Percentiles rank a stretch among this genome's conserved stretches.
Evolutionary conservation across 2,888 invertebrate species (phyloP).

Genomic region (Xestobium rufovillosum): DNA sequence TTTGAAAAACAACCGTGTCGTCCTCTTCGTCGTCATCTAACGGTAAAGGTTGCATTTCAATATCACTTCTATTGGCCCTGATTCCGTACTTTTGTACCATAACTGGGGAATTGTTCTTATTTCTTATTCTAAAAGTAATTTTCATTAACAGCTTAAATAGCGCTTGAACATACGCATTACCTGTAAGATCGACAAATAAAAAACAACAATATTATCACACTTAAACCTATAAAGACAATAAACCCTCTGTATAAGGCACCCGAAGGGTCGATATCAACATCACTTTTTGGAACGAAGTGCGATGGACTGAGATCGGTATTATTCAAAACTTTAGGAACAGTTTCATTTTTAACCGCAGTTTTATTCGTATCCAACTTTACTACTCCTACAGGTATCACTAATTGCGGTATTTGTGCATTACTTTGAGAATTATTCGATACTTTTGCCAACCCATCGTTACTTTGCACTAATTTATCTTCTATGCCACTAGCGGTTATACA

Average conservation of each 20-base stretch:
- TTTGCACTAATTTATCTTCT: too few relatives aligned
- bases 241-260: constrained; percentile 28
- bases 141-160: background rate
- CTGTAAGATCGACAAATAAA: constrained; percentile 30
- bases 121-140: constrained; percentile 21
- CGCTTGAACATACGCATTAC: constrained; percentile 18
- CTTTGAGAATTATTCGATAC: too few relatives aligned
- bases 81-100: constrained; percentile 40
- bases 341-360: too few relatives aligned
- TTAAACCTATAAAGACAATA: constrained; percentile 27
- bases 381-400: too few relatives aligned
- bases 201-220: constrained; percentile 30
- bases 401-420: too few relatives aligned
- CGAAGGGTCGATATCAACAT: too few relatives aligned
- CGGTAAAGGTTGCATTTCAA: constrained; percentile 42
- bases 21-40: constrained; percentile 42
- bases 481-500: too few relatives aligned
- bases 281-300: too few relatives aligned
- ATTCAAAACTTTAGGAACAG: too few relatives aligned
- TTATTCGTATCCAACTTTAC: too few relatives aligned
- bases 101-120: constrained; percentile 20
- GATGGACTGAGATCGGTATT: too few relatives aligned
- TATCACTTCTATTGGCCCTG: constrained; percentile 36
- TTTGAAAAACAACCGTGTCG: constrained; percentile 41
- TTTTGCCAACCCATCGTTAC: too few relatives aligned